phyloP scores from a whole-genome alignment of 2,113 vertebrate genomes.

The Aegotheles bennettii region DNA sequence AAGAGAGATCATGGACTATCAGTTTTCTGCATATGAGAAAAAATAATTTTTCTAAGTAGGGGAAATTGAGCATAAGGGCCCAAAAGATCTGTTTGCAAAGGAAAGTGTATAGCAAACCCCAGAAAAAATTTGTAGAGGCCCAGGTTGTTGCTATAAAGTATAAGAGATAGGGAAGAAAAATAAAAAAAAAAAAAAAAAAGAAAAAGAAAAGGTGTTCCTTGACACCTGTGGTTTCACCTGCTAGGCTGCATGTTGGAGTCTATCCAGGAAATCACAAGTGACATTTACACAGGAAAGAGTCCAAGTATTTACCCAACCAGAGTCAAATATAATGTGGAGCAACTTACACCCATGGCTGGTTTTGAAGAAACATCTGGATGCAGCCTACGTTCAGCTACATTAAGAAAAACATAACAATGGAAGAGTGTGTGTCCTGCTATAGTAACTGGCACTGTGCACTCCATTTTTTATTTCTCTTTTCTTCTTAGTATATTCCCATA shows the following conservation, averaged over 20 bases:
- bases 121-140: neutral
- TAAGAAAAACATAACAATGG: neutral
- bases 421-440: neutral
- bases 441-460: neutral
- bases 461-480: neutral
- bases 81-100: neutral
- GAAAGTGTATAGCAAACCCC: neutral
- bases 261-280: neutral
- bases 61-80: neutral
- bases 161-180: neutral
- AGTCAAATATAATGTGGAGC: neutral
- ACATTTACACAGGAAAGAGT: neutral
- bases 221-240: neutral
- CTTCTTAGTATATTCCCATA: constrained; percentile 5
- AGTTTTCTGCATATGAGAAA: neutral
- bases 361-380: neutral
- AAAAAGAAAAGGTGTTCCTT: neutral
- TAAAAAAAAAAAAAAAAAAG: too few species aligned
- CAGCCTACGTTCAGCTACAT: neutral
- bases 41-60: neutral
- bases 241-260: neutral
- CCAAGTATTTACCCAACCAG: neutral
- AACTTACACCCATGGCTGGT: neutral
- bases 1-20: neutral
- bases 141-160: neutral